Percentiles rank a stretch among this genome's conserved stretches.
phyloP scores from a whole-genome alignment of 2,888 invertebrate genomes.

The Drosophila mercatorum region DNA sequence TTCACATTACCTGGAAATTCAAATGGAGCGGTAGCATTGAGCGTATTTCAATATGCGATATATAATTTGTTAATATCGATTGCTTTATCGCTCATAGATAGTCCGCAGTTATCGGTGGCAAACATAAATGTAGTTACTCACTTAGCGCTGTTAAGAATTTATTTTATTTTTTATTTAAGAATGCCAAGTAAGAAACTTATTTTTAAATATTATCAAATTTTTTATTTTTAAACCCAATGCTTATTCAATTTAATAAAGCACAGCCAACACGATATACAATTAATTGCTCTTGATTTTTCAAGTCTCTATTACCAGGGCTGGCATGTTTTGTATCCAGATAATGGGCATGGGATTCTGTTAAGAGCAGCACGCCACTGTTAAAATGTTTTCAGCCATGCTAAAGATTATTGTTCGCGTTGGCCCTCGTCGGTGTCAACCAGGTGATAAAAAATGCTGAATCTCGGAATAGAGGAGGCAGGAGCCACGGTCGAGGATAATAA shows the following conservation, averaged over 20 bases:
- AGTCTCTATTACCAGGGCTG: background rate
- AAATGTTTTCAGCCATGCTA: background rate
- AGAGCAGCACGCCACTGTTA: constrained; percentile 6
- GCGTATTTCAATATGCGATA: background rate
- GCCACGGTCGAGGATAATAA: background rate
- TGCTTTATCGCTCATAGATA: no score
- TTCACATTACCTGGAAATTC: background rate
- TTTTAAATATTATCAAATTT: background rate
- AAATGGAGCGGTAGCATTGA: background rate
- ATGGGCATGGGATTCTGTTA: background rate
- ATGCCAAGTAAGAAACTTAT: background rate
- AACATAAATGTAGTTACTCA: background rate
- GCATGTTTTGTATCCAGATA: background rate
- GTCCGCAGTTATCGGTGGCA: background rate
- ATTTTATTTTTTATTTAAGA: no score
- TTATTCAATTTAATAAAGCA: background rate
- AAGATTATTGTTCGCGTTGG: constrained; percentile 8
- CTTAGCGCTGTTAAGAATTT: background rate
- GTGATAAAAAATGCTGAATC: constrained; percentile 38
- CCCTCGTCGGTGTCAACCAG: constrained; percentile 8
- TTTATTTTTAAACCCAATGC: background rate
- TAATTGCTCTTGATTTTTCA: background rate
- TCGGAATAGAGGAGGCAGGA: constrained; percentile 7
- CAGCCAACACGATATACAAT: background rate
- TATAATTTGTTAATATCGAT: background rate